These are phyloP conservation scores for Bryconaethiops microstoma DNA, from an alignment of 2,797 vertebrate species.

Conservation along the genomic window DNA sequence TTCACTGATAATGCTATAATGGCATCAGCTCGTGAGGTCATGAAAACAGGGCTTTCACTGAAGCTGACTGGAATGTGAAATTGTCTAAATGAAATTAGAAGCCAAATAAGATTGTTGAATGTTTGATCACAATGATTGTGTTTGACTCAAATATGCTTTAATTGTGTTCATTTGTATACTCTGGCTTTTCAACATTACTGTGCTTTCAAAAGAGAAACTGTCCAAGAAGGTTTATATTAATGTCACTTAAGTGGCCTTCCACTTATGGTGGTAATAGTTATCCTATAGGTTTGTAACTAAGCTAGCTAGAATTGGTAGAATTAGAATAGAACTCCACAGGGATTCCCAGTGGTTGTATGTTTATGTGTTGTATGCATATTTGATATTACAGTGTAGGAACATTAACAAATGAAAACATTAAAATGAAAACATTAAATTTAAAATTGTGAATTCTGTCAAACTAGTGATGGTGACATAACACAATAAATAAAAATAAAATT, in stretches of 20 bases:
- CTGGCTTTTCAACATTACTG: slow-evolving; percentile 42
- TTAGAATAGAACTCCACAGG: no score
- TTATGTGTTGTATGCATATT: no score
- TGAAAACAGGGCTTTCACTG: slow-evolving; percentile 36
- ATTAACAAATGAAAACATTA: no score
- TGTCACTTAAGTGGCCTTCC: not conserved
- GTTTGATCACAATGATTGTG: slow-evolving; percentile 56
- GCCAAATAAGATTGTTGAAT: slow-evolving; percentile 34
- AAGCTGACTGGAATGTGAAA: slow-evolving; percentile 44
- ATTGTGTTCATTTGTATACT: slow-evolving; percentile 52
- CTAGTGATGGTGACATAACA: no score
- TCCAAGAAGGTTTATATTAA: not conserved
- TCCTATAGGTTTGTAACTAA: no score
- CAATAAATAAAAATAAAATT: no score
- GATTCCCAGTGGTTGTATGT: no score
- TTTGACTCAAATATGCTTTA: slow-evolving; percentile 56
- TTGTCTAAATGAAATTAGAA: slow-evolving; percentile 52
- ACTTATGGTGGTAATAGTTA: no score
- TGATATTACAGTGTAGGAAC: no score
- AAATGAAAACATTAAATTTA: no score
- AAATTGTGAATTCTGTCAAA: no score
- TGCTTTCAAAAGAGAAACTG: slow-evolving; percentile 21
- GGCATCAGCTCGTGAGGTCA: slow-evolving; percentile 40
- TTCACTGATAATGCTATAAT: slow-evolving; percentile 47
- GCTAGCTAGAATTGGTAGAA: no score